Evolutionary conservation across 2,888 invertebrate species (phyloP).

Genomic region (Nomada hirtipes): DNA sequence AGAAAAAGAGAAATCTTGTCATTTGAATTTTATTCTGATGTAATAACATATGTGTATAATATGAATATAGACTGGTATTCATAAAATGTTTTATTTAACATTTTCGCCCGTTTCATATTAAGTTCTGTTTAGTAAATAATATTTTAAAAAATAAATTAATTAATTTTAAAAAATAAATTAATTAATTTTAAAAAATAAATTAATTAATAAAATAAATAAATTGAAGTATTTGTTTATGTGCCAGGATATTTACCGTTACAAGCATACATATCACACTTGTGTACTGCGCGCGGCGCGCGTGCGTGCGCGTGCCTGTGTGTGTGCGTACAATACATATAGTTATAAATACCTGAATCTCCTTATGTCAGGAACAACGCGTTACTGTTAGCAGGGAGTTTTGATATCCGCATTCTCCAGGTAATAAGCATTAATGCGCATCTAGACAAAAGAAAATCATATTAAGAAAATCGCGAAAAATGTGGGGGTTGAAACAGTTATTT

Average conservation of each 20-base stretch:
- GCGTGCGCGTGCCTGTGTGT: too few species aligned
- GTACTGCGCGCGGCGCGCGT: too few species aligned
- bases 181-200: neutral
- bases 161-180: too few species aligned
- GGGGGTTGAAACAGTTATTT: neutral
- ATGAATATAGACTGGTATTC: neutral
- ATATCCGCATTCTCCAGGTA: constrained; percentile 32
- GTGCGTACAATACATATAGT: too few species aligned
- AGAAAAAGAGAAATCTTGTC: neutral
- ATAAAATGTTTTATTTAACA: neutral
- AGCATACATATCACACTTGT: too few species aligned
- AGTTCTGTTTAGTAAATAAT: neutral
- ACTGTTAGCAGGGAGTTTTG: constrained; percentile 11
- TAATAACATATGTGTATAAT: neutral
- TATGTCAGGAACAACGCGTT: too few species aligned
- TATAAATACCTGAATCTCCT: too few species aligned
- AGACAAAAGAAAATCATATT: neutral
- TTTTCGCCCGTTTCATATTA: neutral
- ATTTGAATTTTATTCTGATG: neutral
- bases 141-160: neutral
- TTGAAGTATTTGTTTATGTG: too few species aligned
- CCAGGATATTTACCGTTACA: too few species aligned
- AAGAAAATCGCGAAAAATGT: neutral
- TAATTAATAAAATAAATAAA: too few species aligned
- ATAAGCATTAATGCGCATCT: constrained; percentile 5